phyloP scores from a whole-genome alignment of 2,797 vertebrate species.

The Falco biarmicus region DNA sequence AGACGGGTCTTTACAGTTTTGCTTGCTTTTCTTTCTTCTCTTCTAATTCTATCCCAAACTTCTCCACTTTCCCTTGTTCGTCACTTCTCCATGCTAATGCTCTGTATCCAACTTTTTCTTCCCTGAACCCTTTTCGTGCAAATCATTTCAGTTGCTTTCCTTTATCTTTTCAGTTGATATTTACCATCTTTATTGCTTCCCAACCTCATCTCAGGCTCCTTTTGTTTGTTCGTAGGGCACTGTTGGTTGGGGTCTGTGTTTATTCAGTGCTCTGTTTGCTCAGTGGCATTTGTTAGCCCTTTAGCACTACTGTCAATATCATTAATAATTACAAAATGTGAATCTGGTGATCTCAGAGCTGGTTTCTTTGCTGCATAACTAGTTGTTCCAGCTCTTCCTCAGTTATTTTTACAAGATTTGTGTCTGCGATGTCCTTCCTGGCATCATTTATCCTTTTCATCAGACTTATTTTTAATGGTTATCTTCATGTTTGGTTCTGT shows the following conservation, averaged over 20 bases:
- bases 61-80: neutral
- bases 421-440: neutral
- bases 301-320: slow-evolving; percentile 53
- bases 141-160: slow-evolving; percentile 33
- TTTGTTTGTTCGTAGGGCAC: slow-evolving; percentile 21
- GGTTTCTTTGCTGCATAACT: neutral
- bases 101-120: neutral
- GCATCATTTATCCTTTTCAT: neutral
- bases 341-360: neutral
- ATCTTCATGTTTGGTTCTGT: neutral
- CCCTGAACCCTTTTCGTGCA: neutral
- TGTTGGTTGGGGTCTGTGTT: neutral
- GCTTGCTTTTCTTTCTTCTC: rapidly evolving
- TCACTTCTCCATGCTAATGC: neutral
- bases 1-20: neutral
- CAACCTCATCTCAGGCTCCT: neutral
- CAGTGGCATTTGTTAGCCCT: slow-evolving; percentile 37
- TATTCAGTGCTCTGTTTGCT: slow-evolving; percentile 4
- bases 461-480: neutral
- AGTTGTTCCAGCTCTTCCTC: neutral
- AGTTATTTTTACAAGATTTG: neutral
- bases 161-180: slow-evolving; percentile 49
- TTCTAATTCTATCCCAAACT: neutral
- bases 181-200: slow-evolving; percentile 54
- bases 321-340: slow-evolving; percentile 54